These are phyloP conservation scores for Parazoanthus darwini DNA, from an alignment of 92 coral and sea anemone species.

Conservation along the genomic window DNA sequence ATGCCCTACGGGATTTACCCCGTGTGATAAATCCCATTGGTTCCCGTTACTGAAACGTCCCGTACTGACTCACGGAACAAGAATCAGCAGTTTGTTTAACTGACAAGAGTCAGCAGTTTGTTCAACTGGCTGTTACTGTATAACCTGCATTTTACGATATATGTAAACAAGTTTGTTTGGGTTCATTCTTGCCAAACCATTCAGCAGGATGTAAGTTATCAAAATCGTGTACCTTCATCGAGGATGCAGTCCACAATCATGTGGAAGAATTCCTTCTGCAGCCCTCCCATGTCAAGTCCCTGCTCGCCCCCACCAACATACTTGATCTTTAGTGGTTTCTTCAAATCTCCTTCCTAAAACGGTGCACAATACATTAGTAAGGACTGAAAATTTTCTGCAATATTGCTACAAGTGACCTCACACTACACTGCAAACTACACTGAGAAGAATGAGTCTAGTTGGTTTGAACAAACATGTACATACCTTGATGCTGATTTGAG, in stretches of 20 bases:
- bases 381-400: neutral
- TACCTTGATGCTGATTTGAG: constrained; percentile 87
- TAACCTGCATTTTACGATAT: too few relatives aligned
- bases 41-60: too few relatives aligned
- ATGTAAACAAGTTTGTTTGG: too few relatives aligned
- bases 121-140: too few relatives aligned
- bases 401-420: too few relatives aligned
- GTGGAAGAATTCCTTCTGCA: constrained; percentile 97
- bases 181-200: neutral
- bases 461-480: too few relatives aligned
- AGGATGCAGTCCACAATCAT: constrained; percentile 89
- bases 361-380: too few relatives aligned
- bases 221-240: constrained; percentile 68
- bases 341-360: constrained; percentile 85
- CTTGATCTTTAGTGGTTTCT: constrained; percentile 94
- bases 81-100: too few relatives aligned
- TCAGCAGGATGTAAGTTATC: neutral
- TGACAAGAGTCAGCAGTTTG: too few relatives aligned
- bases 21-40: too few relatives aligned
- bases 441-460: neutral
- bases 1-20: too few relatives aligned
- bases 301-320: constrained; percentile 98
- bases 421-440: neutral
- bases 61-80: too few relatives aligned
- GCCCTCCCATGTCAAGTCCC: constrained; percentile 98